A percentile compares a stretch with the other conserved stretches of the same genome.
phyloP scores from a whole-genome alignment of 2,888 invertebrate genomes.

The Drosophila sordidula region DNA sequence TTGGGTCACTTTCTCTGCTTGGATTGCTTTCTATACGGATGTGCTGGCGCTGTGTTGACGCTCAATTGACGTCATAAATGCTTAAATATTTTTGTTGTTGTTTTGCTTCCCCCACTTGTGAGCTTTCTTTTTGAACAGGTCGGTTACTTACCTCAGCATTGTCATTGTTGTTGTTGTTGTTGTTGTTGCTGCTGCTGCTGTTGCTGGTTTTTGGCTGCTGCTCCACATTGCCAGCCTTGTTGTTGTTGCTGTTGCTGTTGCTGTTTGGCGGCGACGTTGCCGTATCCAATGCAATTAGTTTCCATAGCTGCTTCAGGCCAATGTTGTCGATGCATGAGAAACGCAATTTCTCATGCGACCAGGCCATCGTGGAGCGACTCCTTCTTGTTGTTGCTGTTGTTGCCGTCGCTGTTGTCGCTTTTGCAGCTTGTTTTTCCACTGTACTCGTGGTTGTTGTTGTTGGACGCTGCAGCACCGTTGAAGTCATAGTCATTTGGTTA shows the following conservation, averaged over 20 bases:
- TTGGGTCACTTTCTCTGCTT: slow-evolving; percentile 68
- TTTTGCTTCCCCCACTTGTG: slow-evolving; percentile 21
- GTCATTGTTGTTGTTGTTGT: slow-evolving; percentile 55
- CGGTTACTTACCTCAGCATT: slow-evolving; percentile 74
- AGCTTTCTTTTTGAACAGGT: slow-evolving; percentile 53
- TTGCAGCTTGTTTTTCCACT: slow-evolving; percentile 46
- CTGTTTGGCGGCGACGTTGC: slow-evolving; percentile 33
- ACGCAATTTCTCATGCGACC: slow-evolving; percentile 85
- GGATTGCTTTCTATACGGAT: slow-evolving; percentile 74
- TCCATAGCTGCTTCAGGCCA: slow-evolving; percentile 84
- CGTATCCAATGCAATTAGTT: slow-evolving; percentile 84
- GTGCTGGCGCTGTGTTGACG: slow-evolving; percentile 48
- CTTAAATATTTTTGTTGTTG: slow-evolving; percentile 15
- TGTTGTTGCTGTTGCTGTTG: slow-evolving; percentile 36
- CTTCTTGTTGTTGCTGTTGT: slow-evolving; percentile 53
- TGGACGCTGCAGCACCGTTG: slow-evolving; percentile 82
- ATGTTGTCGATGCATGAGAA: slow-evolving; percentile 84
- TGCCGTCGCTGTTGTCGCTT: slow-evolving; percentile 35
- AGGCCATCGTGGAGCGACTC: slow-evolving; percentile 80
- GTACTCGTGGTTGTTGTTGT: slow-evolving; percentile 31
- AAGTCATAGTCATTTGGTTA: slow-evolving; percentile 83
- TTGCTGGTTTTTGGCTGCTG: slow-evolving; percentile 51
- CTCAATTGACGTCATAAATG: slow-evolving; percentile 69
- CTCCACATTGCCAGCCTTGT: slow-evolving; percentile 51
- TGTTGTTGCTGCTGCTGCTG: slow-evolving; percentile 40